Conservation (phyloP, 2,888 invertebrate species). For the Drosophila siamana region DNA sequence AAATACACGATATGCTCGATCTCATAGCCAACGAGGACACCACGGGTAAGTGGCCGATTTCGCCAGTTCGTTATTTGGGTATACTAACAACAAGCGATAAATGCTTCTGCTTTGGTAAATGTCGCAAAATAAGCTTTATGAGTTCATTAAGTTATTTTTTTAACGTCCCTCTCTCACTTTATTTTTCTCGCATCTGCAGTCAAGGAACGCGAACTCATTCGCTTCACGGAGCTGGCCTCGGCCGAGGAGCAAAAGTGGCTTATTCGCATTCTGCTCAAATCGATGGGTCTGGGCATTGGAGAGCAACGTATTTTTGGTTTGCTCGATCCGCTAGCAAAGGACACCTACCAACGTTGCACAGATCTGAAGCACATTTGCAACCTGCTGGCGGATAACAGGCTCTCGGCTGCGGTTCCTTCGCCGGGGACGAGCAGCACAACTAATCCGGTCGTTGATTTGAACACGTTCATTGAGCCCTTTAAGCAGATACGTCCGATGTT, state of each 20-base stretch:
- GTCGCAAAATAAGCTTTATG: too few relatives aligned
- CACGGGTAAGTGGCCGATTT: slow-evolving; percentile 86
- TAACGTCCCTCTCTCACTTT: neutral
- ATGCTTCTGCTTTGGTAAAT: too few relatives aligned
- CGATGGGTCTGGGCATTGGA: slow-evolving; percentile 91
- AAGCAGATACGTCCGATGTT: slow-evolving; percentile 95
- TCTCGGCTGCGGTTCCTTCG: slow-evolving; percentile 10
- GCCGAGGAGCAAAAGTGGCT: slow-evolving; percentile 95
- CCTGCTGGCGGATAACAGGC: slow-evolving; percentile 66
- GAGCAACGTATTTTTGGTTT: slow-evolving; percentile 89
- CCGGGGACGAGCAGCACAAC: slow-evolving; percentile 12
- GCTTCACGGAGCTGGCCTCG: slow-evolving; percentile 89
- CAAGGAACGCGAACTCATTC: slow-evolving; percentile 88
- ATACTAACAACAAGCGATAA: too few relatives aligned
- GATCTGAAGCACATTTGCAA: slow-evolving; percentile 88
- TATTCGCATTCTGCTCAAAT: slow-evolving; percentile 94
- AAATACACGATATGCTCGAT: slow-evolving; percentile 92
- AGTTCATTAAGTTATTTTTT: too few relatives aligned
- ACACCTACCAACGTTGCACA: slow-evolving; percentile 90
- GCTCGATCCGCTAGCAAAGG: slow-evolving; percentile 93
- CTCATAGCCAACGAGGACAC: slow-evolving; percentile 89
- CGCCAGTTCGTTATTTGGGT: too few relatives aligned
- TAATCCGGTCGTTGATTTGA: slow-evolving; percentile 40
- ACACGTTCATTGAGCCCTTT: slow-evolving; percentile 88
- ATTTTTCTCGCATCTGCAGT: slow-evolving; percentile 57